phyloP scores from a whole-genome alignment of 2,113 vertebrate genomes.

The Motacilla tschutschensis region DNA sequence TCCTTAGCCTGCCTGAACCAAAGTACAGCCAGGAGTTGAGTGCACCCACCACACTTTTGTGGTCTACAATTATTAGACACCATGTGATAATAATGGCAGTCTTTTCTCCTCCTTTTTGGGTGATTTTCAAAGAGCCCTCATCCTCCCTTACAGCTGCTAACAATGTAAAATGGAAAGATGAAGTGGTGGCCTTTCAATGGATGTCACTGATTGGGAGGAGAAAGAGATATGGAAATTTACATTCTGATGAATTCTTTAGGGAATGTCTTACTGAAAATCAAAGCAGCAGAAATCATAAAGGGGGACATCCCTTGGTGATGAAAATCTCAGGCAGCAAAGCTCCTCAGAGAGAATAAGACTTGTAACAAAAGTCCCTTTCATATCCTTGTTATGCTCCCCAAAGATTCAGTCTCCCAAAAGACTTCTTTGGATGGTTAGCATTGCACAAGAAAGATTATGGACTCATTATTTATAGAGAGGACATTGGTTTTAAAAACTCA shows the following conservation, averaged over 20 bases:
- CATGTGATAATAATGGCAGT: constrained; percentile 4
- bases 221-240: constrained; percentile 28
- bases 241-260: constrained; percentile 56
- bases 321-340: constrained; percentile 20
- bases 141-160: constrained; percentile 33
- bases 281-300: constrained; percentile 43
- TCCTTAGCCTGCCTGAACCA: neutral
- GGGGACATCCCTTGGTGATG: constrained; percentile 26
- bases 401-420: constrained; percentile 43
- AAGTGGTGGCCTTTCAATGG: constrained; percentile 34
- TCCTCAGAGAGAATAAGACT: constrained; percentile 42
- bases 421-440: constrained; percentile 34
- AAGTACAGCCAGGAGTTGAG: neutral
- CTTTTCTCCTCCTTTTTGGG: constrained; percentile 21
- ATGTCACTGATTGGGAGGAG: constrained; percentile 48
- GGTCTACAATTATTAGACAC: constrained; percentile 17
- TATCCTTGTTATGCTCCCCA: constrained; percentile 16
- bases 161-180: constrained; percentile 38
- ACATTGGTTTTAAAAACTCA: constrained; percentile 25
- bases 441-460: neutral
- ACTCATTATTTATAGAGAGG: constrained; percentile 11
- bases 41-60: neutral
- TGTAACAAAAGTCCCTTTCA: constrained; percentile 19
- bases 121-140: constrained; percentile 48
- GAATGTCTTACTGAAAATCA: constrained; percentile 35